A percentile compares a stretch with the other conserved stretches of the same genome.
Conservation (phyloP, 1,140 invertebrate genomes). For the Mamestra configurata region DNA sequence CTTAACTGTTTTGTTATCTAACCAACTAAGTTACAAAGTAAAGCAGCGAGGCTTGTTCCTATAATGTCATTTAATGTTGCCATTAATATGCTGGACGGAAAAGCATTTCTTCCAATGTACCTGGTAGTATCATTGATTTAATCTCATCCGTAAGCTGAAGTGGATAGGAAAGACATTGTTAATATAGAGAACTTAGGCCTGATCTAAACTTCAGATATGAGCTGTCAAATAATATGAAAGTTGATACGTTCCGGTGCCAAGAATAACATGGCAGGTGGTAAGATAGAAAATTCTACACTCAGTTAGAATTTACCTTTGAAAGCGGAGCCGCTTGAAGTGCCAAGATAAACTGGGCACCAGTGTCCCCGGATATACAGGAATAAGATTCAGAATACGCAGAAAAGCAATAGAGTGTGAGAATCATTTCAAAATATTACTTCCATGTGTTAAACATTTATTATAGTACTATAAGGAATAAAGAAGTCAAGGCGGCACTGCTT, state of each 20-base stretch:
- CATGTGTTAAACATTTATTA: neutral
- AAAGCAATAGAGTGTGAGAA: neutral
- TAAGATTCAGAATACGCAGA: neutral
- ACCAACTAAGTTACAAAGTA: neutral
- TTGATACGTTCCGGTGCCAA: slow-evolving; percentile 17
- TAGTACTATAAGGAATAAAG: neutral
- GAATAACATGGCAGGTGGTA: neutral
- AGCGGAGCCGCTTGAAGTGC: neutral
- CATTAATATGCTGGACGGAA: slow-evolving; percentile 3
- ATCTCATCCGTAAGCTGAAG: neutral
- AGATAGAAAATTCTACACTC: neutral
- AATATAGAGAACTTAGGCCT: neutral
- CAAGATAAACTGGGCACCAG: neutral
- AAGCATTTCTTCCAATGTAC: neutral
- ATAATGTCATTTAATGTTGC: neutral
- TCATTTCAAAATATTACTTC: neutral
- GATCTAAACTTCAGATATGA: neutral
- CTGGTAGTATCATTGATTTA: neutral
- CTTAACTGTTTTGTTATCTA: neutral
- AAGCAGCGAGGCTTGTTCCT: neutral
- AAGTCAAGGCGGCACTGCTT: neutral
- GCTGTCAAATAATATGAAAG: slow-evolving; percentile 24
- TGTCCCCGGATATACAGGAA: neutral
- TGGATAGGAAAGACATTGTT: neutral
- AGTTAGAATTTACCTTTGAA: neutral